These are phyloP conservation scores for Dugesia japonica DNA, from an alignment of 2,888 invertebrate genomes.

Conservation along the genomic window DNA sequence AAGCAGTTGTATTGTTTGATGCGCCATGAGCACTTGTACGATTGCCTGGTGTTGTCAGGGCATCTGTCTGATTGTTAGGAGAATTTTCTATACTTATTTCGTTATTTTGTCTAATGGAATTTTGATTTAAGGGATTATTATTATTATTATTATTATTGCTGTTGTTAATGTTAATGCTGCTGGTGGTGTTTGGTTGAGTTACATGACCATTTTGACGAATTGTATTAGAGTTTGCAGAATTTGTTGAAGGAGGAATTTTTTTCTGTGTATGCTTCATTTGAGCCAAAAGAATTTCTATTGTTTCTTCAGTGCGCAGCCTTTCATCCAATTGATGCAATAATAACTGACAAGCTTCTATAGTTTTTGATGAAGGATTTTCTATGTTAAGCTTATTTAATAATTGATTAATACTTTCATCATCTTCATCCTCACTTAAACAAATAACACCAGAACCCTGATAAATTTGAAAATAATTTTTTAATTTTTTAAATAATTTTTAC, in stretches of 20 bases:
- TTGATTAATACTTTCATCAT: constrained; percentile 10
- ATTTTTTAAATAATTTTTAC: neutral
- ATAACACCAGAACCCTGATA: neutral
- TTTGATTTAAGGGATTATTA: neutral
- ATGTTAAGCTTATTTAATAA: neutral
- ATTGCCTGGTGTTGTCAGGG: neutral
- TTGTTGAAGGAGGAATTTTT: neutral
- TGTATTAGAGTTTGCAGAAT: neutral
- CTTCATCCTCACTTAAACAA: neutral
- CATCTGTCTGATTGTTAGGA: neutral
- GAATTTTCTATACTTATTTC: neutral
- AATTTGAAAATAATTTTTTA: neutral
- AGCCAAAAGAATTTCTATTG: constrained; percentile 7
- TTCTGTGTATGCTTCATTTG: constrained; percentile 8
- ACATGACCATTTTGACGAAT: neutral
- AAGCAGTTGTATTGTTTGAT: neutral
- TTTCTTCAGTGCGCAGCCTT: neutral
- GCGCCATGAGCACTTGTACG: neutral
- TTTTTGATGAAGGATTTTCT: neutral
- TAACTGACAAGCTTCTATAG: neutral
- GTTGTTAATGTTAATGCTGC: neutral
- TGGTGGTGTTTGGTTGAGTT: neutral
- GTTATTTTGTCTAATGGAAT: neutral
- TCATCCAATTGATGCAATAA: constrained; percentile 15
- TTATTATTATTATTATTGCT: neutral